Evolutionary conservation across 1,140 invertebrate genomes (phyloP).

Genomic region (Papilio machaon): DNA sequence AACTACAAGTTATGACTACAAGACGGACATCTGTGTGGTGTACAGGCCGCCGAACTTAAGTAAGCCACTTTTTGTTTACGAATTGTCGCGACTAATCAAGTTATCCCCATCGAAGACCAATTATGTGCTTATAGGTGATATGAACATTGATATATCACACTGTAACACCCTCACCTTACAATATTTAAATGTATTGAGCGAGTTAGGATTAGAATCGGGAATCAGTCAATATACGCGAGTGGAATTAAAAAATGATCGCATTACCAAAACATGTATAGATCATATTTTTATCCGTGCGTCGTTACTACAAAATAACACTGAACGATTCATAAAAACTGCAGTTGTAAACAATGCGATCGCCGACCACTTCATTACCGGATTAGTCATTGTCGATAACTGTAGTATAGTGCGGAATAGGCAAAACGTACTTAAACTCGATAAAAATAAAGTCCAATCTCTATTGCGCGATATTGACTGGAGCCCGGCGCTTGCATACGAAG

Average conservation of each 20-base stretch:
- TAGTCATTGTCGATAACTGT: not conserved
- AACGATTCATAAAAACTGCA: slow-evolving; percentile 24
- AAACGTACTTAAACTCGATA: slow-evolving; percentile 18
- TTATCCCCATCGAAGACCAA: not conserved
- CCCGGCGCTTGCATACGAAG: slow-evolving; percentile 5
- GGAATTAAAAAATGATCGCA: slow-evolving; percentile 32
- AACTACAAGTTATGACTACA: too few relatives aligned
- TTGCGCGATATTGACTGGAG: slow-evolving; percentile 7
- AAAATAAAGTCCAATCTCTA: not conserved
- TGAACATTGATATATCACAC: slow-evolving; percentile 29
- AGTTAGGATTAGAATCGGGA: slow-evolving; percentile 35
- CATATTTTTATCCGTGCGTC: slow-evolving; percentile 32
- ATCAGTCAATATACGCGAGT: slow-evolving; percentile 41
- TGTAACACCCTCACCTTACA: not conserved
- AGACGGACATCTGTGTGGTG: too few relatives aligned
- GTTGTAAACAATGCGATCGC: slow-evolving; percentile 38
- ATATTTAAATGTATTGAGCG: slow-evolving; percentile 34
- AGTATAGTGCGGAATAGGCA: not conserved
- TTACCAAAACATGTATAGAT: slow-evolving; percentile 42
- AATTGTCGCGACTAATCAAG: not conserved
- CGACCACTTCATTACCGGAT: slow-evolving; percentile 44
- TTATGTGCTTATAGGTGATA: slow-evolving; percentile 32
- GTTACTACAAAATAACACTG: not conserved
- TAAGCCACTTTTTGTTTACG: slow-evolving; percentile 18
- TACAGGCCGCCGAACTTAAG: slow-evolving; percentile 36